Evolutionary conservation across 2,888 invertebrate genomes (phyloP).

Genomic region (Dexiosoma caninum): DNA sequence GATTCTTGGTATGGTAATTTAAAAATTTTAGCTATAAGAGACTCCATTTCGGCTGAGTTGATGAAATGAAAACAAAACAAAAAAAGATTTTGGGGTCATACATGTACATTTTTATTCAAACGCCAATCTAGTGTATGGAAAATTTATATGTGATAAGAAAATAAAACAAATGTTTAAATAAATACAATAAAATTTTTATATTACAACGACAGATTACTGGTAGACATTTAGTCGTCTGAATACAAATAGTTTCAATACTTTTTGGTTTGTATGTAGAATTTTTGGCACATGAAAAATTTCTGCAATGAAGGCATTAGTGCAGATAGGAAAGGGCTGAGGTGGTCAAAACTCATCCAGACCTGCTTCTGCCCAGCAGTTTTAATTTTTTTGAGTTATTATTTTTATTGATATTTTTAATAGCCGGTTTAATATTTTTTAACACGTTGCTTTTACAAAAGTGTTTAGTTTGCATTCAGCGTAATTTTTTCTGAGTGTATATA

Average conservation of each 20-base stretch:
- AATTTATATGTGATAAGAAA: not conserved
- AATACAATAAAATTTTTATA: not conserved
- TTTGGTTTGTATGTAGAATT: not conserved
- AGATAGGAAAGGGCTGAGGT: too few relatives aligned
- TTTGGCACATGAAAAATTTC: not conserved
- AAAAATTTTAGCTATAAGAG: not conserved
- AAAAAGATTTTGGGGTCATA: not conserved
- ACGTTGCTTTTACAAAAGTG: too few relatives aligned
- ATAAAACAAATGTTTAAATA: not conserved
- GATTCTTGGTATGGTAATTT: not conserved
- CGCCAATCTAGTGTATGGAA: not conserved
- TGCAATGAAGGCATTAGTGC: not conserved
- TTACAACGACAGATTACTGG: not conserved
- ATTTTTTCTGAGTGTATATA: too few relatives aligned
- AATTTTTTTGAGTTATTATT: too few relatives aligned
- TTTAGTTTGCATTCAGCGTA: too few relatives aligned
- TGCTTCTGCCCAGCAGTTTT: too few relatives aligned
- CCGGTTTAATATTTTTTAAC: too few relatives aligned
- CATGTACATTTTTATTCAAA: not conserved
- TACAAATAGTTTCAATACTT: not conserved
- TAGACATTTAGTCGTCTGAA: conserved; percentile 7
- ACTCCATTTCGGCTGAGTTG: not conserved
- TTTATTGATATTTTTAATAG: too few relatives aligned
- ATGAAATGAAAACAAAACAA: not conserved
- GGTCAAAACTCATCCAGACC: too few relatives aligned